Percentiles rank a stretch among this genome's conserved stretches.
phyloP scores from a whole-genome alignment of 2,888 invertebrate genomes.

The Cephus pygmeus region DNA sequence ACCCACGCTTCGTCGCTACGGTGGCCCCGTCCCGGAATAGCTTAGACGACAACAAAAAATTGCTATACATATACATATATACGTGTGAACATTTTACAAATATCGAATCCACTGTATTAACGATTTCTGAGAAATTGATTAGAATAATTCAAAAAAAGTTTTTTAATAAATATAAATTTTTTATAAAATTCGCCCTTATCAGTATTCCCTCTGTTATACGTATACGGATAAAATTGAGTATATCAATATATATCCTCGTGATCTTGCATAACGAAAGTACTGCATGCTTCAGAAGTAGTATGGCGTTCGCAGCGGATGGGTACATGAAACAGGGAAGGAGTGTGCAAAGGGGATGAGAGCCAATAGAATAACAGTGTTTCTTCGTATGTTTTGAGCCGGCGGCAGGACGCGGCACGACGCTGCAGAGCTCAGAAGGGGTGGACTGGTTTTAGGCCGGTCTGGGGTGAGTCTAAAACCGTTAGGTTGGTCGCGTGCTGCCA shows the following conservation, averaged over 20 bases:
- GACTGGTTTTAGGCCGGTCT: conserved; percentile 56
- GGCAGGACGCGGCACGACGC: conserved; percentile 21
- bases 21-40: not conserved
- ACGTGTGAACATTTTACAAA: not conserved
- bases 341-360: conserved; percentile 46
- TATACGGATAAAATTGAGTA: not conserved
- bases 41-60: not conserved
- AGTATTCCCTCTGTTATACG: not conserved
- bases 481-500: conserved; percentile 63
- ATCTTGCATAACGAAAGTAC: not conserved
- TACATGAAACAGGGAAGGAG: conserved; percentile 37
- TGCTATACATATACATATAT: not conserved
- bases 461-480: conserved; percentile 63
- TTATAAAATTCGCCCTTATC: not conserved
- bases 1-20: not conserved
- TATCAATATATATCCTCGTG: not conserved
- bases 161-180: not conserved
- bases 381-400: conserved; percentile 53
- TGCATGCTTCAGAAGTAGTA: not conserved
- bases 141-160: not conserved
- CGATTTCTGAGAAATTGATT: not conserved
- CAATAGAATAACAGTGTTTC: conserved; percentile 62
- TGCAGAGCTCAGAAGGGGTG: conserved; percentile 47
- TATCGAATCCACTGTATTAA: not conserved
- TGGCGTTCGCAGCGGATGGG: conserved; percentile 14